Base-by-base conservation (phyloP, 2,797 vertebrate species). In the Centroberyx gerrardi region DNA sequence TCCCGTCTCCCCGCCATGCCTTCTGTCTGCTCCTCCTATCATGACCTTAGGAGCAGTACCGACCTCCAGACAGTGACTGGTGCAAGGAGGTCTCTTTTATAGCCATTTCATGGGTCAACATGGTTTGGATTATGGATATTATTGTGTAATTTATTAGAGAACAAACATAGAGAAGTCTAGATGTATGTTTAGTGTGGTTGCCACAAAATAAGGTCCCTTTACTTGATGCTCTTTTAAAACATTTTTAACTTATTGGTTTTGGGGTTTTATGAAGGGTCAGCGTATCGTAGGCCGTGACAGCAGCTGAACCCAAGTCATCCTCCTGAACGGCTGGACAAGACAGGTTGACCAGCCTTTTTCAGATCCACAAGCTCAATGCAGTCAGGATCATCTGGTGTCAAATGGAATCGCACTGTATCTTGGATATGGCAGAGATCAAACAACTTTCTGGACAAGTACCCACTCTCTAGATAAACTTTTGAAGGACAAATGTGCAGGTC, bases 151-250 rank as follows among this genome's bases (percentile, higher is more conserved):
- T 94, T 95, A 93, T 94, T 94, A 95, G 93, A 93, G 77, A 89
- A 90, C 65, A 91, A 91, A 89, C 76, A 83, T 94, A 94, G 89
- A 90, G 66, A 85, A 82, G 78, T 92, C 77, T 93, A 93, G 93
- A 90, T 94, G 90, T 94, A 89, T 85, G 90, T 94, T 93, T 95
- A 93, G 94, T 92, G 92, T 94, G 88, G 93, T 93, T 92, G 89
- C 87, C 88, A 90, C 89, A 92, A 93, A 94, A 93, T 94, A 95
- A 93, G 93, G 93, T 95, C 95, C 95, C 95, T 95, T 95, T 95
- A 95, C 93, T 94, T 91, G 88, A 94, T 90, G 84, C 88, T 89
- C 87, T 88, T 92, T 85, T 78, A 76, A 80, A 85, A 74, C 27
- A 49, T 87, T 88, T 90, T 90, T 83, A 88, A 85, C 62, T 89